Percentiles rank a stretch among this genome's conserved stretches.
phyloP scores from a whole-genome alignment of 1,140 invertebrate species.

The Phthorimaea operculella region DNA sequence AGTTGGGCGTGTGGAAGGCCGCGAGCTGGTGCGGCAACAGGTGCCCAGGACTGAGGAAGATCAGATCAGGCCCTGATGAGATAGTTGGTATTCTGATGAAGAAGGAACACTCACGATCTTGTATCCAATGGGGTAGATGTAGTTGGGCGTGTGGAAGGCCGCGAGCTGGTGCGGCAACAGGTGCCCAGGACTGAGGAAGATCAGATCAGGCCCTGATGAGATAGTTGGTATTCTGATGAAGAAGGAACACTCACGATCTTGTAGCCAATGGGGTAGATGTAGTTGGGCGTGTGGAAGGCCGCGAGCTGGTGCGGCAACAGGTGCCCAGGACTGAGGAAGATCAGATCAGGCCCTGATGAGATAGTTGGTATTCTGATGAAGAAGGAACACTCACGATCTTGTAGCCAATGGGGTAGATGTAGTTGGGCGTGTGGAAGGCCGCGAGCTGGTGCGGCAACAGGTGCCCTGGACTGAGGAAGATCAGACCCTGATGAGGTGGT shows the following conservation, averaged over 20 bases:
- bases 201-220: conserved; percentile 92
- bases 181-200: conserved; percentile 96
- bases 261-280: conserved; percentile 96
- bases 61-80: conserved; percentile 92
- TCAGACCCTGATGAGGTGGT: conserved; percentile 90
- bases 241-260: conserved; percentile 78
- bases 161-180: conserved; percentile 95
- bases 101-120: conserved; percentile 78
- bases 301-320: conserved; percentile 95
- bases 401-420: conserved; percentile 96
- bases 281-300: conserved; percentile 92
- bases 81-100: conserved; percentile 87
- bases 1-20: conserved; percentile 92
- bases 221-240: conserved; percentile 87
- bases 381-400: conserved; percentile 78
- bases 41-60: conserved; percentile 96
- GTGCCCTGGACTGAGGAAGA: conserved; percentile 96
- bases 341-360: conserved; percentile 92
- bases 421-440: conserved; percentile 92
- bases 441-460: conserved; percentile 95
- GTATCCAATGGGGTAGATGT: conserved; percentile 96
- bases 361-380: conserved; percentile 87
- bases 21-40: conserved; percentile 95
- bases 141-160: conserved; percentile 92
- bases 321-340: conserved; percentile 96